Conservation (phyloP, 2,888 invertebrate genomes). For the Esperia sulphurella region DNA sequence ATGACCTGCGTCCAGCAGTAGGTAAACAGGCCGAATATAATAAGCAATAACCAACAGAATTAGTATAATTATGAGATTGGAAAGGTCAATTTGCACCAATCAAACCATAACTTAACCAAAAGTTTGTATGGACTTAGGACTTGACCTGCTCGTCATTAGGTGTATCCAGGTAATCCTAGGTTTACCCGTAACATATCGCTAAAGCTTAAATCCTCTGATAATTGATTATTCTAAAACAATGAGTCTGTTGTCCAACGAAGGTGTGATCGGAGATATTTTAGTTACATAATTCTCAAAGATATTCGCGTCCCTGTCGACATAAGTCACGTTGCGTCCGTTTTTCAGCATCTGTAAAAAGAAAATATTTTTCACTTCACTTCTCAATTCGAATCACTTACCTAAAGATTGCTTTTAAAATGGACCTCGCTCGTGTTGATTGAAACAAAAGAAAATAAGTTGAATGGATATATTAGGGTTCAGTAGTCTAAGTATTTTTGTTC, state of each 20-base stretch:
- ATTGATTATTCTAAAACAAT: slow-evolving; percentile 41
- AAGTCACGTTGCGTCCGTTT: slow-evolving; percentile 51
- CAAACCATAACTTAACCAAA: no score
- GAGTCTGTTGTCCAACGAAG: slow-evolving; percentile 74
- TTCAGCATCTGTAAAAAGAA: slow-evolving; percentile 55
- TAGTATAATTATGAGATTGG: no score
- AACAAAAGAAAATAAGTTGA: slow-evolving; percentile 7
- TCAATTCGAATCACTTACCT: slow-evolving; percentile 1
- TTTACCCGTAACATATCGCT: background rate
- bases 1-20: no score
- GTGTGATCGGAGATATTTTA: slow-evolving; percentile 69
- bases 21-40: no score
- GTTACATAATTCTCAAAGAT: slow-evolving; percentile 68
- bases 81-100: no score
- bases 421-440: slow-evolving; percentile 3
- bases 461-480: slow-evolving; percentile 3
- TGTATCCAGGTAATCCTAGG: no score
- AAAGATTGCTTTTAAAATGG: slow-evolving; percentile 7
- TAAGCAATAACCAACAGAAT: no score
- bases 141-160: no score
- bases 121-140: no score
- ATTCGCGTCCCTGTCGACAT: slow-evolving; percentile 72
- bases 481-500: background rate
- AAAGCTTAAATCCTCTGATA: background rate
- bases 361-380: background rate